A percentile compares a stretch with the other conserved stretches of the same genome.
These are phyloP conservation scores for Pycnonotus jocosus DNA, from an alignment of 2,113 vertebrate genomes.

Conservation along the genomic window DNA sequence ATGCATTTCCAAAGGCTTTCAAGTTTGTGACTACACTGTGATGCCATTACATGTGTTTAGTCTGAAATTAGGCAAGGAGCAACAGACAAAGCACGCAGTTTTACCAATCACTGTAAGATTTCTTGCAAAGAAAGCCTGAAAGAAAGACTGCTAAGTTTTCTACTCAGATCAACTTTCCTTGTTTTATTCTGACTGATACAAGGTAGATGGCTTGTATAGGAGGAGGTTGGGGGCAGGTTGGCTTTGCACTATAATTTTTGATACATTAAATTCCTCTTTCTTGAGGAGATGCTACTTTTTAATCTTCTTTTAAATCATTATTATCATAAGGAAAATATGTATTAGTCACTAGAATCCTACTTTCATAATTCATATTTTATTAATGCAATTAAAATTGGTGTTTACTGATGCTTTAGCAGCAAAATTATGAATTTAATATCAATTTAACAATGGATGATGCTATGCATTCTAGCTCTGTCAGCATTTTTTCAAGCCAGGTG, in stretches of 20 bases:
- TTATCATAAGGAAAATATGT: not conserved
- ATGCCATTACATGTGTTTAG: not conserved
- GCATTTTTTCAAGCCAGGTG: slow-evolving; percentile 18
- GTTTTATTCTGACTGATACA: not conserved
- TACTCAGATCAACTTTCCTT: not conserved
- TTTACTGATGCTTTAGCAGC: slow-evolving; percentile 26
- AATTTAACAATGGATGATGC: slow-evolving; percentile 18
- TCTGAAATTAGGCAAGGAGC: not conserved
- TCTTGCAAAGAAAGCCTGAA: not conserved
- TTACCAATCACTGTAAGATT: not conserved
- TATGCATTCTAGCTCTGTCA: slow-evolving; percentile 16
- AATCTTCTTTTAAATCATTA: slow-evolving; percentile 28
- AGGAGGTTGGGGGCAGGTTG: not conserved
- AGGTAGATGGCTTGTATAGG: not conserved
- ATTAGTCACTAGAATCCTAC: not conserved
- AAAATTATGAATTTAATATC: slow-evolving; percentile 24
- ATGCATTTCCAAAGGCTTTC: not conserved
- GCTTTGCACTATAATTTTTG: not conserved
- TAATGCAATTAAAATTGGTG: slow-evolving; percentile 48
- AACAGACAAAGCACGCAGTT: not conserved
- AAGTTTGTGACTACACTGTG: not conserved
- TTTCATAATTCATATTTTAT: slow-evolving; percentile 36
- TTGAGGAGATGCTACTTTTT: not conserved
- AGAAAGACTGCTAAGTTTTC: not conserved
- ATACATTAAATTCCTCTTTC: not conserved